Conservation (phyloP, 2,888 invertebrate genomes). For the Tenthredo livida region DNA sequence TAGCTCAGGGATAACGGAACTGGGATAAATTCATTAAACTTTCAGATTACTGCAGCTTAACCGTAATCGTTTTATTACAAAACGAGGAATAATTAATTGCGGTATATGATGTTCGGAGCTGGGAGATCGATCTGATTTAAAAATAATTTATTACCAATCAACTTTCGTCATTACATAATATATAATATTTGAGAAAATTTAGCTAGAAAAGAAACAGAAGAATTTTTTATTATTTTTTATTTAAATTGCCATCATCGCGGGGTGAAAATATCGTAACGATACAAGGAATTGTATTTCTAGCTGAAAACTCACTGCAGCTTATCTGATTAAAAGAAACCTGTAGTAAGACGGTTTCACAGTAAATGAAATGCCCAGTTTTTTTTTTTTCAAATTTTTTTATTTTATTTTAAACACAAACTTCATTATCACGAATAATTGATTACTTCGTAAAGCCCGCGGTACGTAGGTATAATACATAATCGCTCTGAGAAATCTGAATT, state of each 20-base stretch:
- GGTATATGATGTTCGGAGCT: not conserved
- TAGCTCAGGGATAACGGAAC: slow-evolving; percentile 4
- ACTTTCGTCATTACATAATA: not conserved
- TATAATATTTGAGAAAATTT: not conserved
- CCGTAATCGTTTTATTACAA: not conserved
- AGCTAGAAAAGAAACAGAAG: not conserved
- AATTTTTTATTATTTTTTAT: no score
- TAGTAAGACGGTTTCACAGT: not conserved
- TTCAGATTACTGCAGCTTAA: not conserved
- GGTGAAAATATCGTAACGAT: not conserved
- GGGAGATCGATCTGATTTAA: not conserved
- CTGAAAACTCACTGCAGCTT: not conserved
- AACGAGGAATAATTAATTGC: not conserved
- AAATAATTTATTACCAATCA: not conserved
- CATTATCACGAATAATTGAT: not conserved
- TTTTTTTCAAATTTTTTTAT: not conserved
- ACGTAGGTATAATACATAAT: no score
- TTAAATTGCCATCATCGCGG: not conserved
- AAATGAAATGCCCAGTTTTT: not conserved
- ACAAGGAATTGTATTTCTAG: not conserved
- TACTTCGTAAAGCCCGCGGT: not conserved
- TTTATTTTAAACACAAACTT: not conserved
- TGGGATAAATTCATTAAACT: slow-evolving; percentile 15
- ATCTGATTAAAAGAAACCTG: not conserved
- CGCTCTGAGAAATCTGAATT: slow-evolving; percentile 5